Base-by-base conservation (phyloP, 2,113 vertebrate genomes). In the Labrus mixtus region DNA sequence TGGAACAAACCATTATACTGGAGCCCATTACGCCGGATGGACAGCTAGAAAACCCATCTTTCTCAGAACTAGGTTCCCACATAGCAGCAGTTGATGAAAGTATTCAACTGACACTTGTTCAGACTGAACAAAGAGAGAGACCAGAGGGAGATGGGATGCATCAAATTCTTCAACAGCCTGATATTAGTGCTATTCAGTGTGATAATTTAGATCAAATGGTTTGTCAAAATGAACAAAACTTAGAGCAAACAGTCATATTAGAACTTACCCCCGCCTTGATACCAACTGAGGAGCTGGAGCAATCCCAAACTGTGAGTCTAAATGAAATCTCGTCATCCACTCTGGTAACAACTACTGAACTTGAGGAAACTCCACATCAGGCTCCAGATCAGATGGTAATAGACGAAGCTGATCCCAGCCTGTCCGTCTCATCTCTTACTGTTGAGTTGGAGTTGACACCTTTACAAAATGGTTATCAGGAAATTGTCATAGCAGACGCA, bases 1-100 rank as follows among this genome's bases (percentile, higher is more conserved):
- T 90, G 87, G 88, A 88, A 39, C 87, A 89, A 80, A 91, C 86
- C 1, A 89, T 92, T 41, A 92, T 90, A 73, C 64, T 93, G 22
- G 91, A 93, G 62, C 90, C 90, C 12, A 92, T 93, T 29, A 90
- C 89, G 1, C 87, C 88, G 66, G 90, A 92, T 17, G 90, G 83
- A 73, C 90, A 90, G 50, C 45, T 90, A 19, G 73, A 87, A 73
- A 89, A 78, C 60, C 79, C 82, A 6, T 51, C 83, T 36, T 89
- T 91, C 45, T 70, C 87, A 54, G 78, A 80, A 10, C 25, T 90
- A 1, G 78, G 66, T 59, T 76, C 87, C 13, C 68, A 86, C 11
- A 56, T 88, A 41, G 61, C 51, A 36, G 13, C 48, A 46, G 77
- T 58, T 53, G 86, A 83, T 53, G 86, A 83, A 71, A 83, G 58